Percentiles rank a stretch among this genome's conserved stretches.
phyloP scores from a whole-genome alignment of 1,140 invertebrate species.

The Hyphantria cunea region DNA sequence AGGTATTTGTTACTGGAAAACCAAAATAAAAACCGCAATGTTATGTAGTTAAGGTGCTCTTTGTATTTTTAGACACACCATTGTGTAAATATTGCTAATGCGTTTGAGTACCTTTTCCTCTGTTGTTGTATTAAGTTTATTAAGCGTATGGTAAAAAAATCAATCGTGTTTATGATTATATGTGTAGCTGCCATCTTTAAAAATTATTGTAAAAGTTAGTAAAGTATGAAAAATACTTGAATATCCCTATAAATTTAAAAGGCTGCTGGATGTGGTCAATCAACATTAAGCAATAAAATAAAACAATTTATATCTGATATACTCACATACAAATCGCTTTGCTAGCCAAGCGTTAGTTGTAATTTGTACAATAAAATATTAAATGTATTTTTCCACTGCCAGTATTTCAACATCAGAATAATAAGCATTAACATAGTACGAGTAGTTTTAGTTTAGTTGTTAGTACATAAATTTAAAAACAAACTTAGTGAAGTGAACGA shows the following conservation, averaged over 20 bases:
- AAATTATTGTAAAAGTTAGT: constrained; percentile 3
- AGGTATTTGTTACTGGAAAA: no score
- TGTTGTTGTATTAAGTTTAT: no score
- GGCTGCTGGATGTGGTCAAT: neutral
- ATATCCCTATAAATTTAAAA: neutral
- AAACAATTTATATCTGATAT: neutral
- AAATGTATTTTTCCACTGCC: constrained; percentile 82
- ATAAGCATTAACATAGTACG: constrained; percentile 57
- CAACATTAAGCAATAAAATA: neutral
- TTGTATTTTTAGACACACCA: constrained; percentile 47
- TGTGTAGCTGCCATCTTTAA: no score
- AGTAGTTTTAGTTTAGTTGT: constrained; percentile 50
- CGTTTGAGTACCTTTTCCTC: no score
- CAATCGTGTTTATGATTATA: no score
- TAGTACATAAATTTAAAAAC: constrained; percentile 50
- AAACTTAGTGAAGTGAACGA: constrained; percentile 72
- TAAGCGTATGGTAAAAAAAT: no score
- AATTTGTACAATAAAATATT: constrained; percentile 44
- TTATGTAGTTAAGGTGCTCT: constrained; percentile 45
- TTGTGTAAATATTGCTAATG: constrained; percentile 53
- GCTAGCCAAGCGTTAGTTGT: constrained; percentile 22
- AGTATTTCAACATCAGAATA: constrained; percentile 80
- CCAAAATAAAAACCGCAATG: no score
- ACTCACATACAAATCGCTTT: neutral
- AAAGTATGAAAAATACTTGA: constrained; percentile 1